A percentile compares a stretch with the other conserved stretches of the same genome.
These are phyloP conservation scores for Phrynosoma blainvillii DNA, from an alignment of 2,113 vertebrate genomes.

Conservation along the genomic window DNA sequence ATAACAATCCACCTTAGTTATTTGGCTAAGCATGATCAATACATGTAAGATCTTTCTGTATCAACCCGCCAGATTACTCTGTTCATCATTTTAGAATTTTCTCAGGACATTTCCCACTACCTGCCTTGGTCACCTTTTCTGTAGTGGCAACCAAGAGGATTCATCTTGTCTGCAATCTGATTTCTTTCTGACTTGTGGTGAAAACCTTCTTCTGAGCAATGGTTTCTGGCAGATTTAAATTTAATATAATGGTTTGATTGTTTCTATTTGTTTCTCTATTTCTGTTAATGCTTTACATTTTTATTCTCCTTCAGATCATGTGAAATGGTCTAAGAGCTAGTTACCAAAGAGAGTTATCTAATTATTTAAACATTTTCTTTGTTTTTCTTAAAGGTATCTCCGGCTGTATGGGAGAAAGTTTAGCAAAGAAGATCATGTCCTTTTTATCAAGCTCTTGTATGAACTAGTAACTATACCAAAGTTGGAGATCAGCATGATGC, in stretches of 20 bases:
- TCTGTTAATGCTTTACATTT: not conserved
- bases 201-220: not conserved
- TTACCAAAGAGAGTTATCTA: not conserved
- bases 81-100: not conserved
- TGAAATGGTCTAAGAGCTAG: not conserved
- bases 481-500: conserved; percentile 99
- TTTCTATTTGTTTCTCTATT: not conserved
- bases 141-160: not conserved
- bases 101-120: too few relatives aligned
- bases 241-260: not conserved
- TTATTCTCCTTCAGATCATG: not conserved
- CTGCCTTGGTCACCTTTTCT: not conserved
- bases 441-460: conserved; percentile 94
- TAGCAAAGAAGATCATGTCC: conserved; percentile 97
- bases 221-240: not conserved
- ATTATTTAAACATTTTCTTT: not conserved
- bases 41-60: not conserved
- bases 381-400: conserved; percentile 84
- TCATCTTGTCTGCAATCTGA: not conserved
- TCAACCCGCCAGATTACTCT: not conserved
- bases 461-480: conserved; percentile 93
- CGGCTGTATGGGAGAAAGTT: conserved; percentile 97
- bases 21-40: not conserved
- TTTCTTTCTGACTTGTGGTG: not conserved
- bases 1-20: not conserved